A percentile compares a stretch with the other conserved stretches of the same genome.
Evolutionary conservation across 2,888 invertebrate species (phyloP).

Genomic region (Deroplatys truncata): DNA sequence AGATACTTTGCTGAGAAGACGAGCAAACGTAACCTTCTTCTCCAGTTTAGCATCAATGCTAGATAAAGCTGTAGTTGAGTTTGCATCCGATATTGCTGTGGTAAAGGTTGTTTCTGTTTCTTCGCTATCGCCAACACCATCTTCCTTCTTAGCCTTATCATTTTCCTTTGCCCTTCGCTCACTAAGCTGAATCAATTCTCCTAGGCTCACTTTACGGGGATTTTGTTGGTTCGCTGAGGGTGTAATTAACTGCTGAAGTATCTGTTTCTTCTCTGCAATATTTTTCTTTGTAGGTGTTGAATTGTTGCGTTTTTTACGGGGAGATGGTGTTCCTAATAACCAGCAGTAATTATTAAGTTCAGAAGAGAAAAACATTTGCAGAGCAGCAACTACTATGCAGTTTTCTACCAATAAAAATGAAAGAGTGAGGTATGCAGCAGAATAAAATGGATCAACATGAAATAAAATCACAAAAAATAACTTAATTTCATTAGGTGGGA

Average conservation of each 20-base stretch:
- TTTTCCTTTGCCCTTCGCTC: slow-evolving; percentile 53
- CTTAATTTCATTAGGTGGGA: background rate
- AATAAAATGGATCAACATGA: background rate
- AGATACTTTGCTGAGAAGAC: slow-evolving; percentile 68
- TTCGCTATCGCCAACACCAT: slow-evolving; percentile 37
- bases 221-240: slow-evolving; percentile 62
- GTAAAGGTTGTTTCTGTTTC: slow-evolving; percentile 50
- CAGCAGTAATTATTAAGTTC: background rate
- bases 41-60: slow-evolving; percentile 52
- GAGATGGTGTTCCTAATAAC: slow-evolving; percentile 66
- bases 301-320: slow-evolving; percentile 73
- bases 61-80: background rate
- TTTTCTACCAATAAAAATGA: background rate
- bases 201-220: slow-evolving; percentile 62
- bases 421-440: background rate
- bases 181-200: slow-evolving; percentile 70
- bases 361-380: background rate
- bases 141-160: slow-evolving; percentile 44
- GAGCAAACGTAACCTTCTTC: slow-evolving; percentile 74
- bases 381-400: background rate
- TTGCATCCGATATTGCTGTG: background rate
- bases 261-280: slow-evolving; percentile 72
- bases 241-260: slow-evolving; percentile 70
- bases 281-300: slow-evolving; percentile 74
- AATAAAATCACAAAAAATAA: background rate